Conservation (phyloP, 2,113 vertebrate species). For the Gambusia holbrooki region DNA sequence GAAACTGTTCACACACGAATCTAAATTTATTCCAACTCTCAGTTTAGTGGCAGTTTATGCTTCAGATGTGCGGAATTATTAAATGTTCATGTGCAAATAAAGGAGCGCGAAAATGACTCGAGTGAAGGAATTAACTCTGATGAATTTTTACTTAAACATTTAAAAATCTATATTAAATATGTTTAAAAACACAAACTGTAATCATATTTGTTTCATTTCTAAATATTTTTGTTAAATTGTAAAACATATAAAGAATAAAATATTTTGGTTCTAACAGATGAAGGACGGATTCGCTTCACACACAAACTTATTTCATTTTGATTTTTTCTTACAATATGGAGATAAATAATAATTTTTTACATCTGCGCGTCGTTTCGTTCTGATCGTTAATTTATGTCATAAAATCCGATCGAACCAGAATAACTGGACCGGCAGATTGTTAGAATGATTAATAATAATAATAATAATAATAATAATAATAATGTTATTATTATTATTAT, state of each 20-base stretch:
- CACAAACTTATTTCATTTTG: not conserved
- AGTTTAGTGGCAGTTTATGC: too few species aligned
- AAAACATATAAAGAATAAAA: too few species aligned
- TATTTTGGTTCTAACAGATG: too few species aligned
- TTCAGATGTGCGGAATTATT: not conserved
- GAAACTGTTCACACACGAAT: not conserved
- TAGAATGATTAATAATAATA: too few species aligned
- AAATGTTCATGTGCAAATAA: conserved; percentile 21
- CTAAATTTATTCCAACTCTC: not conserved
- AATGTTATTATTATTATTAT: too few species aligned
- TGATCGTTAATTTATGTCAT: not conserved
- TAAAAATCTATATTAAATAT: too few species aligned
- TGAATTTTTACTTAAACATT: not conserved
- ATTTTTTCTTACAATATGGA: not conserved
- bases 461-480: too few species aligned
- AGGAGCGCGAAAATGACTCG: not conserved
- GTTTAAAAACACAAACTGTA: too few species aligned
- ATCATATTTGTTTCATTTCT: too few species aligned
- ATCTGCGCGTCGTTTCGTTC: not conserved
- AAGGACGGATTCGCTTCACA: not conserved
- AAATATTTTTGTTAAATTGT: too few species aligned
- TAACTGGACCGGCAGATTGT: too few species aligned
- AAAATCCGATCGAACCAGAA: too few species aligned
- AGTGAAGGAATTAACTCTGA: not conserved
- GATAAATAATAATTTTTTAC: not conserved